Evolutionary conservation across 2,797 vertebrate species (phyloP).

Genomic region (Eospalax fontanierii): DNA sequence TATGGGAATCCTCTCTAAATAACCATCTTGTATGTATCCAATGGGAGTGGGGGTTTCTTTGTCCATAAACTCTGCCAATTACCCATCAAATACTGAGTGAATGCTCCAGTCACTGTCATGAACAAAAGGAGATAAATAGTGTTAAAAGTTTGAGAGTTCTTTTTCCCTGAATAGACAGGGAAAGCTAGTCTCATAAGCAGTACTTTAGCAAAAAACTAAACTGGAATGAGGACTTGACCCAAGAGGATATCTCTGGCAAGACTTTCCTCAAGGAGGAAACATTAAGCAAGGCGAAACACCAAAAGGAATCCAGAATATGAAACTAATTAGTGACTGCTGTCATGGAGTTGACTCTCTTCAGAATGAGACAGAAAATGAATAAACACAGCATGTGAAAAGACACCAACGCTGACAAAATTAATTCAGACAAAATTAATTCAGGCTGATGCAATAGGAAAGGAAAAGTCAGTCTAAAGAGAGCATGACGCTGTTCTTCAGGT

Average conservation of each 20-base stretch:
- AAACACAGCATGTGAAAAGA: not conserved
- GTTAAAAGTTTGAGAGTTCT: not conserved
- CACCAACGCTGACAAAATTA: not conserved
- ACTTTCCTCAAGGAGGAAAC: not conserved
- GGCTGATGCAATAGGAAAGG: not conserved
- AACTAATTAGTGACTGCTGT: not conserved
- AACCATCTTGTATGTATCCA: not conserved
- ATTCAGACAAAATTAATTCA: not conserved
- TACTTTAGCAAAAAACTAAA: not conserved
- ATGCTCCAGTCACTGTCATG: not conserved
- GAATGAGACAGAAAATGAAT: not conserved
- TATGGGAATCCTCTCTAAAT: not conserved
- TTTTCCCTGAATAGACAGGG: not conserved
- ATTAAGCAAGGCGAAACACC: not conserved
- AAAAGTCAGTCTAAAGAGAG: not conserved
- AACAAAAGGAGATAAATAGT: not conserved
- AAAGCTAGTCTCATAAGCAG: not conserved
- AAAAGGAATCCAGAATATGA: not conserved
- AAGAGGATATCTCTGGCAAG: not conserved
- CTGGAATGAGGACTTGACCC: not conserved
- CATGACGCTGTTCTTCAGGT: not conserved
- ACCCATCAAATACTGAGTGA: constrained; percentile 17
- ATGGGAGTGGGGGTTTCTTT: not conserved
- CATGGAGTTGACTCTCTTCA: not conserved
- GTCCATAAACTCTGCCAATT: not conserved